phyloP scores from a whole-genome alignment of 2,113 vertebrate species.

The Polypterus bichir region DNA sequence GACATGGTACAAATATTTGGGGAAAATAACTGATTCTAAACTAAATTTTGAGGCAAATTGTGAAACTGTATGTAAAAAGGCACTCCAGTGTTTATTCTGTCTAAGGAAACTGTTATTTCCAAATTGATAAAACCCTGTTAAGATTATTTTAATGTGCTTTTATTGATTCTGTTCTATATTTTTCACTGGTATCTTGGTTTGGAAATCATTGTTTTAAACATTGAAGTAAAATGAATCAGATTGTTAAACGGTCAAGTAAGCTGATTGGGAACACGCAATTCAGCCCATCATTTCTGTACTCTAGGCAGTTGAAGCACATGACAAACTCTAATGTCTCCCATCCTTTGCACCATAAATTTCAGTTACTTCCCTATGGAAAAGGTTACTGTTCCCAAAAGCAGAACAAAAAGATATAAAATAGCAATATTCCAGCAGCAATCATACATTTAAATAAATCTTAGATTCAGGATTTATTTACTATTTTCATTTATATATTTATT shows the following conservation, averaged over 20 bases:
- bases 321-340: no score
- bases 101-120: not conserved
- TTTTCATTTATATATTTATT: no score
- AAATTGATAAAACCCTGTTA: no score
- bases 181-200: slow-evolving; percentile 2
- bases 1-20: slow-evolving; percentile 5
- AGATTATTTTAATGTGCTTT: not conserved
- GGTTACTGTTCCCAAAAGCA: slow-evolving; percentile 4
- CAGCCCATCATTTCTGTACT: slow-evolving; percentile 7
- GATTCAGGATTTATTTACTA: no score
- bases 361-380: no score
- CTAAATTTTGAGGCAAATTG: no score
- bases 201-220: not conserved
- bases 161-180: slow-evolving; percentile 9
- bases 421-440: not conserved
- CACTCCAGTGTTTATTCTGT: not conserved
- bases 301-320: no score
- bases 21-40: not conserved
- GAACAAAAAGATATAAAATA: not conserved
- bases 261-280: slow-evolving; percentile 9
- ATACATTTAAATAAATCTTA: not conserved
- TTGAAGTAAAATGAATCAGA: not conserved
- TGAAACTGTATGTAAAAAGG: not conserved
- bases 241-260: not conserved
- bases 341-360: no score